Evolutionary conservation across 2,113 vertebrate species (phyloP).

Genomic region (Equus przewalskii): DNA sequence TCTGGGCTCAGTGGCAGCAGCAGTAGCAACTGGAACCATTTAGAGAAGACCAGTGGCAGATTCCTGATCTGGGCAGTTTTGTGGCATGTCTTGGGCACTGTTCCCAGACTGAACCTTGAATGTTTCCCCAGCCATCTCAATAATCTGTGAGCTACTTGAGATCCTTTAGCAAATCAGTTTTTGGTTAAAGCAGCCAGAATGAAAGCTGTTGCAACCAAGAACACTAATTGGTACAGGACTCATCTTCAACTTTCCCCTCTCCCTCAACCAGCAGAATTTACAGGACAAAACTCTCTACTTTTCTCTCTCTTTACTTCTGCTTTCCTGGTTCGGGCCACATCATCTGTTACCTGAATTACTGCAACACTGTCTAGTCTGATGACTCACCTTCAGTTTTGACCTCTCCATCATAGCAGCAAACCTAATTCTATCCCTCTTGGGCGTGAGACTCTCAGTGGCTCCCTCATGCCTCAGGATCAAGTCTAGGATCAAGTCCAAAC

Average conservation of each 20-base stretch:
- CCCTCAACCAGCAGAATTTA: conserved; percentile 9
- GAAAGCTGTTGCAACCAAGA: conserved; percentile 3
- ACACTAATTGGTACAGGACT: background rate
- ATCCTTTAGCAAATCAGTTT: background rate
- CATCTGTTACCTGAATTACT: background rate
- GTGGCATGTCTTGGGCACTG: background rate
- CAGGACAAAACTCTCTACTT: background rate
- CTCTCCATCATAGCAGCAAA: background rate
- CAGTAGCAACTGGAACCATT: background rate
- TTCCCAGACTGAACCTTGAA: background rate
- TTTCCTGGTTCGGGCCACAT: background rate
- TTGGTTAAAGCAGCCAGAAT: background rate
- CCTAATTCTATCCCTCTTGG: background rate
- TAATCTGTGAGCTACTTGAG: conserved; percentile 8
- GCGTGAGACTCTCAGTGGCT: background rate
- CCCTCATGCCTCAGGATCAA: background rate
- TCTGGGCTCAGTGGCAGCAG: background rate
- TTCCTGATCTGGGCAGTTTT: background rate
- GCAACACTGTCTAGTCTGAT: background rate
- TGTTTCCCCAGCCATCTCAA: background rate
- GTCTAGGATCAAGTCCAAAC: background rate
- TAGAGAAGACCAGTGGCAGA: background rate
- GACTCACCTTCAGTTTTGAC: background rate
- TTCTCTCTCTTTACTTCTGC: background rate
- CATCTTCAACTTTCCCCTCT: background rate